Evolutionary conservation across 1,140 invertebrate genomes (phyloP), one percentile per base, ranked within the genome.

Genomic region (Zaprionus ghesquierei): DNA sequence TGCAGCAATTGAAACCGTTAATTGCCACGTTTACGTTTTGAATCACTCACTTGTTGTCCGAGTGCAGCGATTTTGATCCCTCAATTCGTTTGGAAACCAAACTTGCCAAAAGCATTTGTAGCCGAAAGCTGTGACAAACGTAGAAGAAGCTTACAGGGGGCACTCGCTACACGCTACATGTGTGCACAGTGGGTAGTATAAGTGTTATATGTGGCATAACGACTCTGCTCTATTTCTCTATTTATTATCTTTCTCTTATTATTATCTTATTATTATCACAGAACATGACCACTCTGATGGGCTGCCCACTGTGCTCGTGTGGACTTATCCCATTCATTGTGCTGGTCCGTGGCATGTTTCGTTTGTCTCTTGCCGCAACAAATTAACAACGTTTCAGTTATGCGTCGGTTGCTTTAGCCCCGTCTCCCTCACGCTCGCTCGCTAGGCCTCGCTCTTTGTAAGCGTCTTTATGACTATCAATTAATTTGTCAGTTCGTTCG

Each of bases 11-110:
- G 49, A 54, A 50, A 27, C 61, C 50, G 69, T 56, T 72, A 72
- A 75, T 76, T 76, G 69, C 60, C 29, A 20, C 6, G 69, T 75
- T 75, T 75, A 75, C 60, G 23, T 65, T 65, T 61, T 49, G 29
- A 59, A 63, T 74, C 58, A 69, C 41, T 53, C 35, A 58, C n/a
- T 38, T 38, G 35, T 38, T 35, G 33, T 35, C 5, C 10, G 25
- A 49, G 46, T 46, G 46, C 49, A 50, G 13, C 20, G n/a, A 61
- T 46, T 61, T 33, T 51, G 59, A 49, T 22, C 41, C 25, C 46
- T 53, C 29, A 20, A 20, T 33, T 29, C 12, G 18, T 20, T 54
- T 0, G 9, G 15, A 27, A 51, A 41, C 23, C n/a, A n/a, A n/a
- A 38, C n/a, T 50, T 60, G 64, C 22, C 55, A 61, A 61, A 51